Evolutionary conservation across 2,113 vertebrate genomes (phyloP), one percentile per base, ranked within the genome.

Genomic region (Ascaphus truei): DNA sequence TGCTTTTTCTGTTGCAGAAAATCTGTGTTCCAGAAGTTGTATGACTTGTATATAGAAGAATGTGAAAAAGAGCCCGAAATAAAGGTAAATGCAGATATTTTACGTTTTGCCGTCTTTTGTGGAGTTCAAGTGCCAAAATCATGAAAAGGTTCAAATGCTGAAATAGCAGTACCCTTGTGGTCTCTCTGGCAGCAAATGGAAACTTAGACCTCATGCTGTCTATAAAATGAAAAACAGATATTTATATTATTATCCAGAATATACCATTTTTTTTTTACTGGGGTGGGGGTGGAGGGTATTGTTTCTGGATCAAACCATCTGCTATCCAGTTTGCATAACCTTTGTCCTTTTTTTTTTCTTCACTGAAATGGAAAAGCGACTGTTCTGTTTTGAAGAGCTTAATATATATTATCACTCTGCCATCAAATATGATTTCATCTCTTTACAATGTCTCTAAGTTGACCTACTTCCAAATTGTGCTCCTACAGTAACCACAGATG

Each of bases 41-140:
- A 99, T 91, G 96, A 99, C 82, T 83, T 98, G 26, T 98, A 98
- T 83, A 90, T 95, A 76, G 98, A 99, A 81, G 96, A 99, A 93
- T 98, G 96, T 93, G 96, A 98, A 83, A 99, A 96, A 81, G 97
- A 99, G 75, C 96, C 97, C 39, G 96, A 99, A 77, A 88, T 98
- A 81, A 99, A 99, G 96, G 97, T 98, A 90, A 78, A 74, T 75
- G 31, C 72, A 77, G 68, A 45, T 56, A 20, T 47, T 7, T 7
- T 33, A 7, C 39, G 15, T 15, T 3, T 43, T 13, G 15, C 3
- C 4, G 1, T 16, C 3, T 43, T 43, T 43, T n/a, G 12, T 16
- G 7, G 13, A 15, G 4, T 7, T 33, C 5, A 33, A 33, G 11
- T 6, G 31, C n/a, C n/a, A 33, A 33, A 33, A 6, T 33, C 31